Base-by-base conservation (phyloP, 2,888 invertebrate species). In the Heteropelma amictum region DNA sequence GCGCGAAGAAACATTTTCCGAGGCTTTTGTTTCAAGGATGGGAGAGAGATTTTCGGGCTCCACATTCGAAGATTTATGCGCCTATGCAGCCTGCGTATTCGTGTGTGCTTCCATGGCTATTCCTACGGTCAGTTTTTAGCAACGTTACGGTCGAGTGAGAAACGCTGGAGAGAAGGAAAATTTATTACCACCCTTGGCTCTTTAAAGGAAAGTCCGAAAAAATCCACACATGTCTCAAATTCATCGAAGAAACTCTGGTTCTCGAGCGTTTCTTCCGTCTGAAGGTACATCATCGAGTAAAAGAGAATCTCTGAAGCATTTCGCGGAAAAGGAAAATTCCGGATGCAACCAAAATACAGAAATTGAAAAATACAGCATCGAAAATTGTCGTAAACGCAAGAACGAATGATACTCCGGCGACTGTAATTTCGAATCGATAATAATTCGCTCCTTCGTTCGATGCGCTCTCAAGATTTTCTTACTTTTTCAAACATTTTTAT, bases 11-110 rank as follows among this genome's bases (percentile, higher is more conserved):
- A 67, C 26, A 67, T 17, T 40, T 45, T 45, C 51, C 21, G 26
- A n/a, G 12, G 58, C 60, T 70, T 75, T 75, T 75, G 74, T 75
- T 75, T 75, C 49, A 75, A 30, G 38, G 35, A n/a, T n/a, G 45
- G n/a, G 38, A 49, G 10, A 30, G 51, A 33, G 33, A 54, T 40
- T 26, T 49, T 7, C 19, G 47, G 42, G 47, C 33, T 49, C 65
- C n/a, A 75, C 56, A 61, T 67, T 67, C 28, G 26, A 56, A 21
- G 65, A 75, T 70, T 70, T 75, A 69, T 49, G 70, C 38, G 42
- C 60, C 35, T 4, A 45, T 35, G 49, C 26, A 49, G 51, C 33
- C 58, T 8, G 7, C 30, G 38, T 38, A 5, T 12, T n/a, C 6
- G 38, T 1, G 38, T 3, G 38, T 38, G n/a, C 14, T 12, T n/a